Evolutionary conservation across 2,797 vertebrate species (phyloP).

Genomic region (Gobio occitaniae): DNA sequence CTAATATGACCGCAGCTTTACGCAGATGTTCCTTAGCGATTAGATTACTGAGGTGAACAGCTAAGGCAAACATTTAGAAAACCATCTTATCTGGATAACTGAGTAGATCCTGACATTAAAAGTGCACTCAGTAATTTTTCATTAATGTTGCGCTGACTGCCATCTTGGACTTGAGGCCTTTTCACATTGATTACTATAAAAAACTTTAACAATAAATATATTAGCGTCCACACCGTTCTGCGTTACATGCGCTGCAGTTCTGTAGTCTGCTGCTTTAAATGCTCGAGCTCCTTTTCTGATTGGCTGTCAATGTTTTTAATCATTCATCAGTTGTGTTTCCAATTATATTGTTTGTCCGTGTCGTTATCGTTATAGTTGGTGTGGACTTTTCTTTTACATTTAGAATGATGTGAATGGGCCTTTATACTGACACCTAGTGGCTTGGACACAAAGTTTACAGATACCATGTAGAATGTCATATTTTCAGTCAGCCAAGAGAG

Average conservation of each 20-base stretch:
- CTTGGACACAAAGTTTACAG: not conserved
- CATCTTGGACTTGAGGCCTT: not conserved
- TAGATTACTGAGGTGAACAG: conserved; percentile 22
- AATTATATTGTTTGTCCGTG: not conserved
- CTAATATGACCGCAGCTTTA: conserved; percentile 9
- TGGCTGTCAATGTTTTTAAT: too few species aligned
- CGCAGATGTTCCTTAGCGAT: not conserved
- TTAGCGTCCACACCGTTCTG: too few species aligned
- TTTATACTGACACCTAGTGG: not conserved
- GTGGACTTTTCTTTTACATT: too few species aligned
- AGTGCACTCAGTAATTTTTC: conserved; percentile 16
- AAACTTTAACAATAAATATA: too few species aligned
- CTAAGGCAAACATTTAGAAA: conserved; percentile 4
- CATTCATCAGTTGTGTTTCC: too few species aligned
- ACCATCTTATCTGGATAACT: not conserved
- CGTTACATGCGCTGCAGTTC: too few species aligned
- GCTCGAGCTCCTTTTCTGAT: too few species aligned
- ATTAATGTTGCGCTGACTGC: not conserved
- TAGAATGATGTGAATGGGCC: not conserved
- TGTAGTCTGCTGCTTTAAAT: too few species aligned
- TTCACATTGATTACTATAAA: too few species aligned
- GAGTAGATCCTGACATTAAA: conserved; percentile 1
- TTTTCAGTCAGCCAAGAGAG: not conserved
- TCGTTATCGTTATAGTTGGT: not conserved
- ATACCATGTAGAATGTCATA: not conserved